Base-by-base conservation (phyloP, 2,797 vertebrate genomes). In the Myripristis jacobus region DNA sequence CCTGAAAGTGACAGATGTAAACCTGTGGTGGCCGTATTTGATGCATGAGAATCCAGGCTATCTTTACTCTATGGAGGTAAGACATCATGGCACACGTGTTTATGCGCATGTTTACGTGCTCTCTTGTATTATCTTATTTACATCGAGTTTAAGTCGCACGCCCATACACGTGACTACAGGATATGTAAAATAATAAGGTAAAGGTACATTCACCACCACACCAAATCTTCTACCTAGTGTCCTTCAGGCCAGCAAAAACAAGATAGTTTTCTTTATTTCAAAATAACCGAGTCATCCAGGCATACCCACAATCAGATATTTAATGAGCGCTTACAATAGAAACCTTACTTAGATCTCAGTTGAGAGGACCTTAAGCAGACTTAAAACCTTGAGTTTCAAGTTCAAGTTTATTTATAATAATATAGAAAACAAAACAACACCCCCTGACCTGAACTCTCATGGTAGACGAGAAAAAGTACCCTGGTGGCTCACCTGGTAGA, bases 11-110 rank as follows among this genome's bases (percentile, higher is more conserved):
- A 69, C 69, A 1, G 81, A 93, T 15, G 95, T 95, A 36, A 92
- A 91, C 3, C 94, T 98, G 68, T 99, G 98, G 98, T 99, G 98
- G 98, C 97, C 98, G 0, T 98, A 96, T 73, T 87, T 98, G 89
- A 98, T 98, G 97, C 94, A 97, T 0, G 89, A 95, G 66, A 93
- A 81, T 58, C 95, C 96, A 1, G 98, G 93, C 31, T 98, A 98
- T 79, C 92, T 97, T 43, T 99, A 99, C 78, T 93, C 89, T 1
- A 77, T 98, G 89, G 95, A 97, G 95, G 96, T 96, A 89, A 82
- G 78, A 31, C 38, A 6, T 13, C 44, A 43, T 12, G 6, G 21
- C 19, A 16, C 7, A 41, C 13, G 0, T 3, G 19, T 16, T 13
- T 43, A 41, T 41, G 4, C 16, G 4, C 12, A 41, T 15, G 13